A percentile compares a stretch with the other conserved stretches of the same genome.
These are phyloP conservation scores for Zoanthus sociatus DNA, from an alignment of 92 coral and sea anemone genomes.

Conservation along the genomic window DNA sequence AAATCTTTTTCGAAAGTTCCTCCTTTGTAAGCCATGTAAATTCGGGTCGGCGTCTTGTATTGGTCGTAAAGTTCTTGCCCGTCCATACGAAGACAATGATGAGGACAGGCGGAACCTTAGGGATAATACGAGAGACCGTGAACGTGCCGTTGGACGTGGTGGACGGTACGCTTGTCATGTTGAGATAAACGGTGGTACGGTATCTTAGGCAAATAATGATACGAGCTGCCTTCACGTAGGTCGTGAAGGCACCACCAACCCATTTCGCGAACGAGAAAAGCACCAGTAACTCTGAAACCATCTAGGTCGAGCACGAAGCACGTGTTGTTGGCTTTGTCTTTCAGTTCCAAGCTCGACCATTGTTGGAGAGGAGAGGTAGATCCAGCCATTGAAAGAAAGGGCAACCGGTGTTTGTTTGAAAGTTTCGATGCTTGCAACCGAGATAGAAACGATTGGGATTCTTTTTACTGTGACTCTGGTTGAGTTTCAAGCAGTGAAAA, in stretches of 20 bases:
- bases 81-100: no score
- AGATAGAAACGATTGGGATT: slow-evolving; percentile 14
- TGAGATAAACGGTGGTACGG: no score
- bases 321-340: background rate
- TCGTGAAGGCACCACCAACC: no score
- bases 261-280: slow-evolving; percentile 10
- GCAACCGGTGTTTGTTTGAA: background rate
- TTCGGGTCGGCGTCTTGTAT: background rate
- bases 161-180: background rate
- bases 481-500: no score
- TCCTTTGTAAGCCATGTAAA: background rate
- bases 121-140: background rate
- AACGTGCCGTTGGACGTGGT: background rate
- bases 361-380: no score
- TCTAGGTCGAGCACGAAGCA: slow-evolving; percentile 7
- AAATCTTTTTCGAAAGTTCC: no score
- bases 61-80: background rate
- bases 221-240: no score
- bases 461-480: background rate
- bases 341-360: background rate
- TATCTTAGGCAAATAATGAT: no score
- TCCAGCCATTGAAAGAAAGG: no score
- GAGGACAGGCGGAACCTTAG: no score
- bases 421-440: background rate
- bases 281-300: background rate